Base-by-base conservation (phyloP, 2,113 vertebrate genomes). In the Gavialis gangeticus region DNA sequence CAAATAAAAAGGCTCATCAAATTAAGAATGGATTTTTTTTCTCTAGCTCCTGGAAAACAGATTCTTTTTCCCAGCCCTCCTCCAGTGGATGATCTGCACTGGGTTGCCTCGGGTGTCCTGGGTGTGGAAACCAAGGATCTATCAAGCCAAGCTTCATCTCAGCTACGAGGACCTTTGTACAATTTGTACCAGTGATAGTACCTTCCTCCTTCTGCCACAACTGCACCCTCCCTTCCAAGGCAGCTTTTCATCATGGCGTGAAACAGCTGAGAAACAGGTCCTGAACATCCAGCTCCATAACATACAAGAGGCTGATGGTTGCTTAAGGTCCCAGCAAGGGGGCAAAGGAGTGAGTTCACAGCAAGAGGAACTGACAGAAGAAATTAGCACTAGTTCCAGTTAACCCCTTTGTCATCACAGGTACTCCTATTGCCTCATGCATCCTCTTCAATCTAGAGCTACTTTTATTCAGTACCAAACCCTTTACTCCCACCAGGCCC, bases 81-180 rank as follows among this genome's bases (percentile, higher is more conserved):
- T 95, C 90, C 85, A 87, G 88, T 88, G 60, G 73, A 94, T 92
- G 67, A 76, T 77, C 54, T 83, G 56, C 62, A 30, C 21, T 15
- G 58, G 27, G 12, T 78, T 94, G 94, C 90, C 84, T 95, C 79
- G 90, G 71, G 81, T 78, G 71, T 88, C 71, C 92, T 76, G 63
- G 76, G 78, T 85, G 19, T 79, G 54, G 87, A 94, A 71, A 84
- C n/a, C 75, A 93, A 79, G 80, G 30, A 59, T 89, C 88, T 58
- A 59, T 46, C 57, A 62, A 84, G 88, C 75, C 87, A 90, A 75
- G 79, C 79, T 88, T 83, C 73, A 85, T 73, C 57, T 83, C 75
- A 81, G 62, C 82, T 88, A 85, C 58, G 82, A 80, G 64, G 89
- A 91, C 34, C 46, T 93, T 75, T 58, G 62, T 4, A 34, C 76